Percentiles rank a stretch among this genome's conserved stretches.
Conservation (phyloP, 2,888 invertebrate species). For the Troilus luridus region DNA sequence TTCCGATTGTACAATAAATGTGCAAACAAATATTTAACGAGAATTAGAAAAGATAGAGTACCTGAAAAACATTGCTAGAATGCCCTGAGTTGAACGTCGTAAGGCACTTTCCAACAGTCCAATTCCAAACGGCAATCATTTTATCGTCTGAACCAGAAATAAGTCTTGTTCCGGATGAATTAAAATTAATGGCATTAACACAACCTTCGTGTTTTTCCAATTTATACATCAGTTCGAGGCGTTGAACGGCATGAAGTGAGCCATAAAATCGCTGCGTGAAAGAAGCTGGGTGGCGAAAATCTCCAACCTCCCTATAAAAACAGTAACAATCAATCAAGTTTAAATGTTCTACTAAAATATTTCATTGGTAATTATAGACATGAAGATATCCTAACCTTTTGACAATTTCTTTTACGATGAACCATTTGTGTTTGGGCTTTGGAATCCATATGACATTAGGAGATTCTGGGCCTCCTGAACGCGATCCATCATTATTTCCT, state of each 20-base stretch:
- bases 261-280: constrained; percentile 84
- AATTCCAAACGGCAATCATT: constrained; percentile 90
- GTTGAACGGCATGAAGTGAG: constrained; percentile 85
- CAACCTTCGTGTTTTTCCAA: constrained; percentile 88
- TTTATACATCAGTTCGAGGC: constrained; percentile 83
- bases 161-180: constrained; percentile 81
- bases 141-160: constrained; percentile 95
- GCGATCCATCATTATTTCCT: neutral
- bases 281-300: constrained; percentile 66
- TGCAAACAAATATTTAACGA: neutral
- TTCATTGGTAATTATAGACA: neutral
- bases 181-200: constrained; percentile 94
- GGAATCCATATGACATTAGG: constrained; percentile 63
- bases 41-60: constrained; percentile 48
- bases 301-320: constrained; percentile 60
- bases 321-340: neutral
- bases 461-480: neutral
- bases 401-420: constrained; percentile 76
- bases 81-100: constrained; percentile 86
- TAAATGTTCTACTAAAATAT: neutral
- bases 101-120: constrained; percentile 80
- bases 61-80: constrained; percentile 88
- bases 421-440: constrained; percentile 78
- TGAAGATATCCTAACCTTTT: constrained; percentile 72
- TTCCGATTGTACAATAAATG: neutral